Percentiles rank a stretch among this genome's conserved stretches.
phyloP scores from a whole-genome alignment of 2,888 invertebrate genomes.

The Barypeithes pellucidus region DNA sequence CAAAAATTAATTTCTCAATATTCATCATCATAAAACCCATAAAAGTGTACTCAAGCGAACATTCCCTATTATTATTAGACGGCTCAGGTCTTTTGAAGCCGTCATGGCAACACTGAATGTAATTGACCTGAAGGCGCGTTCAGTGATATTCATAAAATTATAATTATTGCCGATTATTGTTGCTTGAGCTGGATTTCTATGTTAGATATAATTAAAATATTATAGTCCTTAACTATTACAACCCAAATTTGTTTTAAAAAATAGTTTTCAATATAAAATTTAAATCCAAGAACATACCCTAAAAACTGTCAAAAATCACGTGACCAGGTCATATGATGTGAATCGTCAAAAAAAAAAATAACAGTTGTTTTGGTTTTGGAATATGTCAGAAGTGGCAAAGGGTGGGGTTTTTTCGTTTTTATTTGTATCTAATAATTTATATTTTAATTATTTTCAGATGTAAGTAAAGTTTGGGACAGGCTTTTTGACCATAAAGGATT shows the following conservation, averaged over 20 bases:
- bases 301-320: background rate
- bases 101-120: background rate
- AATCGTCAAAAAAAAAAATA: background rate
- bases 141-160: too few species aligned
- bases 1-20: too few species aligned
- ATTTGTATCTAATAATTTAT: slow-evolving; percentile 33
- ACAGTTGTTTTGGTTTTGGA: slow-evolving; percentile 24
- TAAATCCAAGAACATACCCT: too few species aligned
- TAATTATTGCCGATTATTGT: too few species aligned
- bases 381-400: slow-evolving; percentile 66
- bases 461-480: slow-evolving; percentile 87
- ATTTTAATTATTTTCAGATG: slow-evolving; percentile 75
- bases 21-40: too few species aligned
- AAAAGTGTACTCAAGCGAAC: slow-evolving; percentile 4
- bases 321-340: slow-evolving; percentile 9
- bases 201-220: too few species aligned
- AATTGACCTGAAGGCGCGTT: background rate
- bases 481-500: slow-evolving; percentile 92
- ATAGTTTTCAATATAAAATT: too few species aligned
- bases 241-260: too few species aligned
- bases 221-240: too few species aligned
- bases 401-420: slow-evolving; percentile 62
- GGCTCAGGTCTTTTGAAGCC: background rate
- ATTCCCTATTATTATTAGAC: background rate
- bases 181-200: too few species aligned